These are phyloP conservation scores for Ptilodon capucinus DNA, from an alignment of 2,888 invertebrate species.

Conservation along the genomic window DNA sequence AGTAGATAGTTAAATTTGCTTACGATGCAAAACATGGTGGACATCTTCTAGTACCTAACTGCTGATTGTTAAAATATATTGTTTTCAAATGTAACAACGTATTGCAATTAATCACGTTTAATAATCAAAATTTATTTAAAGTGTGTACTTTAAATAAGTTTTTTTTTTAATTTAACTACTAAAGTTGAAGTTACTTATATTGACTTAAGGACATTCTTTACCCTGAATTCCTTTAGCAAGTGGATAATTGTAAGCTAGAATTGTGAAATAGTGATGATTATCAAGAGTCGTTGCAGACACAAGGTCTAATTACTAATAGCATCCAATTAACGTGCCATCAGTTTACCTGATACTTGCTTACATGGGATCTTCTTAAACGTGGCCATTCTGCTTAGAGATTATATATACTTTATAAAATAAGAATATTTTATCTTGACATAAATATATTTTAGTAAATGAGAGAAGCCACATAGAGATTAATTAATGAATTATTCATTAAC, in stretches of 20 bases:
- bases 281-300: slow-evolving; percentile 9
- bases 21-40: too few relatives aligned
- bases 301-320: slow-evolving; percentile 11
- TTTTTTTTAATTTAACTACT: too few relatives aligned
- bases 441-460: too few relatives aligned
- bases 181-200: slow-evolving; percentile 12
- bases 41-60: too few relatives aligned
- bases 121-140: too few relatives aligned
- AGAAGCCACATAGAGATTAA: too few relatives aligned
- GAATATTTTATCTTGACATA: too few relatives aligned
- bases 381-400: not conserved
- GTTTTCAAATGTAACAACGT: too few relatives aligned
- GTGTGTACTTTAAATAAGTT: too few relatives aligned
- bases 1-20: too few relatives aligned
- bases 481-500: slow-evolving; percentile 21
- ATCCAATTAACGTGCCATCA: slow-evolving; percentile 3
- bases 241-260: slow-evolving; percentile 32
- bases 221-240: slow-evolving; percentile 24
- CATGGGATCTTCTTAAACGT: not conserved
- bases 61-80: too few relatives aligned
- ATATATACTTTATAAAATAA: not conserved
- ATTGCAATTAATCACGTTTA: too few relatives aligned
- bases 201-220: slow-evolving; percentile 40
- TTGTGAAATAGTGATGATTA: slow-evolving; percentile 17
- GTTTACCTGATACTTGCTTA: not conserved